Evolutionary conservation across 1,140 invertebrate species (phyloP).

Genomic region (Penaeus japonicus): DNA sequence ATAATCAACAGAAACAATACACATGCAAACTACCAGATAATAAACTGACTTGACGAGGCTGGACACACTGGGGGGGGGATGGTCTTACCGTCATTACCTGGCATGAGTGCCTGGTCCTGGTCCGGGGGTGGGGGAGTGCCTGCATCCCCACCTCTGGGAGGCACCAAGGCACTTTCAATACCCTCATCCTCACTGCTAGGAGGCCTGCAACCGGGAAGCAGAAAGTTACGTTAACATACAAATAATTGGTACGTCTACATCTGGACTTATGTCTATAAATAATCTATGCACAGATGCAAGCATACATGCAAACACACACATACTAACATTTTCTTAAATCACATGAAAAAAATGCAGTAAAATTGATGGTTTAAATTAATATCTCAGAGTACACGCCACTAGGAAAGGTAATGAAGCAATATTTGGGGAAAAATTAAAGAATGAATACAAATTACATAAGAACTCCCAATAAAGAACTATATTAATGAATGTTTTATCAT

Average conservation of each 20-base stretch:
- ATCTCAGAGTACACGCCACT: too few relatives aligned
- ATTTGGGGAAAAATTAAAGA: too few relatives aligned
- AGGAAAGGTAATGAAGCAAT: too few relatives aligned
- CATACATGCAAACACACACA: too few relatives aligned
- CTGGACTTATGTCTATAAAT: too few relatives aligned
- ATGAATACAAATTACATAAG: too few relatives aligned
- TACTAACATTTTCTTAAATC: too few relatives aligned
- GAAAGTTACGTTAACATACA: neutral
- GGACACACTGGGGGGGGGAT: conserved; percentile 31
- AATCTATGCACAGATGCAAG: too few relatives aligned
- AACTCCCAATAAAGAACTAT: too few relatives aligned
- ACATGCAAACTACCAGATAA: conserved; percentile 17
- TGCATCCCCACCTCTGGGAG: conserved; percentile 13
- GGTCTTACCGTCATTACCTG: conserved; percentile 47
- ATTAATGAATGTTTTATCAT: too few relatives aligned
- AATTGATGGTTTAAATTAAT: too few relatives aligned
- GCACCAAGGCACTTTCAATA: conserved; percentile 29
- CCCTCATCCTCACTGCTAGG: conserved; percentile 20
- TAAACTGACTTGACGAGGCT: conserved; percentile 19
- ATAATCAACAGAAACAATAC: neutral
- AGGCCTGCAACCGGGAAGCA: neutral
- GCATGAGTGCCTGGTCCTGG: conserved; percentile 47
- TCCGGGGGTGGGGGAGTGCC: conserved; percentile 17
- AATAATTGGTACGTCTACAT: neutral
- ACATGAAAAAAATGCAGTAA: too few relatives aligned